Conservation (phyloP, 2,888 invertebrate genomes). For the Sinotaia quadrata region DNA sequence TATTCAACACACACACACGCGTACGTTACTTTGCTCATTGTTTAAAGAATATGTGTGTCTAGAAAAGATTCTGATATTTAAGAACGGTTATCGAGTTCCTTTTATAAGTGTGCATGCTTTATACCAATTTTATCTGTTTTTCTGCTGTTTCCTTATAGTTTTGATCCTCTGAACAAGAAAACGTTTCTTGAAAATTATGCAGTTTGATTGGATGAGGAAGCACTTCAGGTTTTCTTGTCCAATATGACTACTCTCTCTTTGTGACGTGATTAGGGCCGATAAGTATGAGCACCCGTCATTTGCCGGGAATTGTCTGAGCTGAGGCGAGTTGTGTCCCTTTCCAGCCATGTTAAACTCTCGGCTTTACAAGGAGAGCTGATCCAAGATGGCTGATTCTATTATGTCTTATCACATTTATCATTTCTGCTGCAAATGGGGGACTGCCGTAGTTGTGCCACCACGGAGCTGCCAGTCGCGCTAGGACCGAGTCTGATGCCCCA, state of each 20-base stretch:
- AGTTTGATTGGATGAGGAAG: conserved; percentile 20
- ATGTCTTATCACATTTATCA: conserved; percentile 40
- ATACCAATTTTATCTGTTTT: not conserved
- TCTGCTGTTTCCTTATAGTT: not conserved
- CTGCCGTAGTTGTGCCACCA: not conserved
- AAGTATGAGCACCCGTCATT: conserved; percentile 27
- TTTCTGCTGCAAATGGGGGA: not conserved
- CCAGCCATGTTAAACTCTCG: conserved; percentile 25
- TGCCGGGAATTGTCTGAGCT: conserved; percentile 22
- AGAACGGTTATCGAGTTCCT: too few species aligned
- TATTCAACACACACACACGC: not conserved
- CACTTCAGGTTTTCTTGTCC: conserved; percentile 28
- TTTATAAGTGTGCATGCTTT: too few species aligned
- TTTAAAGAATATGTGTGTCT: too few species aligned
- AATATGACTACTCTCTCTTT: conserved; percentile 21
- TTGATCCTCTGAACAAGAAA: not conserved
- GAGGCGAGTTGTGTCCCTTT: conserved; percentile 27
- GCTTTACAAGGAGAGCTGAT: conserved; percentile 25
- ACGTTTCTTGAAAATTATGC: not conserved
- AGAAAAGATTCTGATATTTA: too few species aligned
- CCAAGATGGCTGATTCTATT: conserved; percentile 42
- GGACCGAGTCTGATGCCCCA: too few species aligned
- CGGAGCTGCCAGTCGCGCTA: not conserved
- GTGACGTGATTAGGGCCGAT: conserved; percentile 29
- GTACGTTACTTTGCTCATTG: not conserved